phyloP scores from a whole-genome alignment of 2,113 vertebrate species.

The Sturnira hondurensis region DNA sequence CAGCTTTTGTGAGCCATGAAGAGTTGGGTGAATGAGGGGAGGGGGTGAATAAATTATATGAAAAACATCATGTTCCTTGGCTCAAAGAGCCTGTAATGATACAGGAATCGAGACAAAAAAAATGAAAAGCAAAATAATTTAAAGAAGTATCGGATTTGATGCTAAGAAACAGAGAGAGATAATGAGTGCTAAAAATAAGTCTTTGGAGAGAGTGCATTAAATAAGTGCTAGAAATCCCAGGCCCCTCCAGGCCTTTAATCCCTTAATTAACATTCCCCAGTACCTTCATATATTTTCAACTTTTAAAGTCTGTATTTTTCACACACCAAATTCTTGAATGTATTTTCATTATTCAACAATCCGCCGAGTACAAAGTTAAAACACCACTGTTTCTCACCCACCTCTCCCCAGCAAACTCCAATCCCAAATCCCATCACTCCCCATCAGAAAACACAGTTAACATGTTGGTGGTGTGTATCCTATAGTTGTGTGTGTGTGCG shows the following conservation, averaged over 20 bases:
- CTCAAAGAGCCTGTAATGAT: constrained; percentile 26
- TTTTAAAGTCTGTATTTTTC: constrained; percentile 14
- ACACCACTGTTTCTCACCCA: background rate
- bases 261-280: constrained; percentile 54
- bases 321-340: background rate
- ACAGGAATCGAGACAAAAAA: background rate
- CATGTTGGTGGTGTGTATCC: background rate
- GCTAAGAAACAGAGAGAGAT: constrained; percentile 33
- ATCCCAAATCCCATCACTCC: background rate
- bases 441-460: background rate
- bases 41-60: background rate
- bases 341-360: background rate
- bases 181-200: constrained; percentile 61
- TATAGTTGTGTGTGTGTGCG: background rate
- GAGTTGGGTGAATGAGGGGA: background rate
- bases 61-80: background rate
- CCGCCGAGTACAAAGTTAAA: background rate
- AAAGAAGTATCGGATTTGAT: background rate
- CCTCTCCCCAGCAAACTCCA: background rate
- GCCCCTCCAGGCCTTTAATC: constrained; percentile 42
- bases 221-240: constrained; percentile 7
- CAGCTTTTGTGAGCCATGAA: background rate
- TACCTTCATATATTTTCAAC: constrained; percentile 17
- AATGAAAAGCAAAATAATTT: constrained; percentile 34
- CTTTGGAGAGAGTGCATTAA: constrained; percentile 60